phyloP scores from a whole-genome alignment of 1,140 invertebrate species.

The Copidosoma floridanum region DNA sequence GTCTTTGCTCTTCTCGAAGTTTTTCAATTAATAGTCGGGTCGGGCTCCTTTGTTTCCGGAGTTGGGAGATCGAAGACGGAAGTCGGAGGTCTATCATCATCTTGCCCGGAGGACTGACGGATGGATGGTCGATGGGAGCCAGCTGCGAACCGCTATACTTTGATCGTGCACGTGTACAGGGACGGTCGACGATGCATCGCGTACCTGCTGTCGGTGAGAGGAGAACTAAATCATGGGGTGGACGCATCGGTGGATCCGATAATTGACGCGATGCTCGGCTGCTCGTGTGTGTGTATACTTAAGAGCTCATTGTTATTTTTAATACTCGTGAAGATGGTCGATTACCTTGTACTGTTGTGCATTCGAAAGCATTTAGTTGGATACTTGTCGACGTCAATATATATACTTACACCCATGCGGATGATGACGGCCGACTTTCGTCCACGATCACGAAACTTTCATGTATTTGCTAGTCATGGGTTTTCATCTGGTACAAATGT shows the following conservation, averaged over 20 bases:
- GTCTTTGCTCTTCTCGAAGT: slow-evolving; percentile 27
- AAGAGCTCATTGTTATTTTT: too few relatives aligned
- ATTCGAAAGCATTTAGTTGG: too few relatives aligned
- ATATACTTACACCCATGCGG: too few relatives aligned
- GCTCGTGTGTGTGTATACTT: not conserved
- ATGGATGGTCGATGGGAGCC: not conserved
- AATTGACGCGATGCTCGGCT: not conserved
- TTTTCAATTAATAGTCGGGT: slow-evolving; percentile 41
- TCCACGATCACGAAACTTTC: too few relatives aligned
- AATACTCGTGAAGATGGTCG: too few relatives aligned
- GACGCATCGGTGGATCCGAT: not conserved
- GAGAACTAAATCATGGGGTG: not conserved
- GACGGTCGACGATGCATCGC: not conserved
- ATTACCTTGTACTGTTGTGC: not conserved
- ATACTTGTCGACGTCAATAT: too few relatives aligned
- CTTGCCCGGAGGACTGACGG: not conserved
- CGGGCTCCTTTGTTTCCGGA: not conserved
- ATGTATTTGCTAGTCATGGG: too few relatives aligned
- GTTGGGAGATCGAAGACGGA: not conserved
- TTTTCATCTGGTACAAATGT: too few relatives aligned
- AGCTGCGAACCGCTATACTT: not conserved
- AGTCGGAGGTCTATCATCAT: slow-evolving; percentile 19
- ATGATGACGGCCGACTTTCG: too few relatives aligned
- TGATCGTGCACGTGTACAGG: not conserved
- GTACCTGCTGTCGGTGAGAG: too few relatives aligned